Base-by-base conservation (phyloP, 1,140 invertebrate species). In the Dendroctonus ponderosae region DNA sequence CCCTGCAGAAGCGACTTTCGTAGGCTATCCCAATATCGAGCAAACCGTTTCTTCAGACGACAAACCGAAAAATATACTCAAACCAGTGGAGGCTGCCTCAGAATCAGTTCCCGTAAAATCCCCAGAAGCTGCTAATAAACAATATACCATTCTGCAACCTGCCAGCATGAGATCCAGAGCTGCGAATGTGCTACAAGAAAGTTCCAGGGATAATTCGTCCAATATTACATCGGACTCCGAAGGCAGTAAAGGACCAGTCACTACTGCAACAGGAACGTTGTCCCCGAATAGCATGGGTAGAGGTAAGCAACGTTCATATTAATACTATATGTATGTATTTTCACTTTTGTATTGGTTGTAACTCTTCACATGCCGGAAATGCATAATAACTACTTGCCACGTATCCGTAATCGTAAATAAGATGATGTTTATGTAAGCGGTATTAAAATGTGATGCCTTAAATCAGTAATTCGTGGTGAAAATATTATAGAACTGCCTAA, bases 121-220 rank as follows among this genome's bases (percentile, higher is more conserved):
- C 15, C 84, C 85, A 0, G 85, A 85, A 62, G 77, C 79, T 2
- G 79, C 76, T 46, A 42, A 81, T 80, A 66, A 85, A 78, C 90
- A 92, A 72, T 93, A 92, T 72, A 93, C 91, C 11, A 91, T 92
- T 54, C 80, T 92, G 12, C 91, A 93, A 75, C 91, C 91, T 1
- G 90, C 91, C 7, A 87, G 86, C 11, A 83, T 86, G 0, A 87
- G 89, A 3, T 91, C 90, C 5, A 83, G 89, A 40, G 89, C 89
- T 0, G 89, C 90, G 2, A 89, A 87, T 14, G 89, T 89, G 0
- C 84, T 92, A 53, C 90, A 92, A 74, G 90, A 92, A 73, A 86
- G 88, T 6, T 82, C 86, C 2, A 77, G 87, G 11, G 87, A 88
- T 3, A 84, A 81, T 72, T 86, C 85, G 41, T 81, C 89, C 6